Evolutionary conservation across 30 jellyfish, hydroid and myxozoan genomes (phyloP).

Genomic region (Catostylus mosaicus): DNA sequence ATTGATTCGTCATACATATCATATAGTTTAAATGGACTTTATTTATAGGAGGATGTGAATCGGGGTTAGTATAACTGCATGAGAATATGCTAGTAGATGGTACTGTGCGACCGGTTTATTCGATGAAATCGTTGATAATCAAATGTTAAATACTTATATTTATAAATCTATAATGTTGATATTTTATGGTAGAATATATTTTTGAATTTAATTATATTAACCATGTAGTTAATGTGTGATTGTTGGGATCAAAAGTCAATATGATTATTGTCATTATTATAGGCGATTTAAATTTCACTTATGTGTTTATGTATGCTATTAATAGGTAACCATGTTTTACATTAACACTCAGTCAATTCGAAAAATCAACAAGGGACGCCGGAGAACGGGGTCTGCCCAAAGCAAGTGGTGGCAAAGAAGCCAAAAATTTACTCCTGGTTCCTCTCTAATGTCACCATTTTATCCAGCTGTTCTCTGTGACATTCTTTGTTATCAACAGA

Average conservation of each 20-base stretch:
- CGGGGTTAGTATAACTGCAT: slow-evolving; percentile 39
- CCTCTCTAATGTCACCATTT: no score
- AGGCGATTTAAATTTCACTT: neutral
- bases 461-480: no score
- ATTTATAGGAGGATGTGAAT: slow-evolving; percentile 47
- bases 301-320: neutral
- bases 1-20: slow-evolving; percentile 25
- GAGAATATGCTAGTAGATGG: slow-evolving; percentile 46
- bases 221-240: slow-evolving; percentile 60
- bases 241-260: slow-evolving; percentile 54
- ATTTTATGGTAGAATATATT: slow-evolving; percentile 80
- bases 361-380: no score
- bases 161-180: slow-evolving; percentile 80
- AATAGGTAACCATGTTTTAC: neutral
- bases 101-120: slow-evolving; percentile 45
- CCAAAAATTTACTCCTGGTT: no score
- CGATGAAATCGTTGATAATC: slow-evolving; percentile 83
- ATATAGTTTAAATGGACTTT: slow-evolving; percentile 42
- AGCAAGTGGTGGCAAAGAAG: no score
- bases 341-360: neutral
- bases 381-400: no score
- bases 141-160: slow-evolving; percentile 66
- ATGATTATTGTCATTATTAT: slow-evolving; percentile 24
- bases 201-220: slow-evolving; percentile 63
- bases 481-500: no score